These are phyloP conservation scores for Oreocharis arfaki DNA, from an alignment of 2,113 vertebrate species.

Conservation along the genomic window DNA sequence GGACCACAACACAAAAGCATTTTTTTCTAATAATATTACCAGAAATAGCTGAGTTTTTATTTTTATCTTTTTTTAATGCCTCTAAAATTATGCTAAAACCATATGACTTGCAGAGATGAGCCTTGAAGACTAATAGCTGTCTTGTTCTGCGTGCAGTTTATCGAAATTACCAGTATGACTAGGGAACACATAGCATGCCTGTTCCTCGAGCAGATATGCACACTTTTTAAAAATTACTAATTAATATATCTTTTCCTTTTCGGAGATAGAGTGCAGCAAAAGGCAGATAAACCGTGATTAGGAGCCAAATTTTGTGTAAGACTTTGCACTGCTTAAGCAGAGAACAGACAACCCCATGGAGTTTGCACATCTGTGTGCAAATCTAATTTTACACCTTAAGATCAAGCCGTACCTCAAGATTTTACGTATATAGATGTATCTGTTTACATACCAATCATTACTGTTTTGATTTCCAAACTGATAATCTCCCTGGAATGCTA, in stretches of 20 bases:
- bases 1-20: neutral
- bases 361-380: neutral
- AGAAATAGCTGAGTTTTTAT: conserved; percentile 4
- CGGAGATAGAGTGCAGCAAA: neutral
- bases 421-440: neutral
- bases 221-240: neutral
- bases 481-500: neutral
- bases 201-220: neutral
- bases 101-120: neutral
- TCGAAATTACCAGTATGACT: neutral
- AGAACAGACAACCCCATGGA: neutral
- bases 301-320: neutral
- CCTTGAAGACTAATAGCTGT: neutral
- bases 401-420: neutral
- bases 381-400: neutral
- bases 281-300: neutral
- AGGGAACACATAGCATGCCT: neutral
- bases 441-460: neutral
- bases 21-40: neutral
- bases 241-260: neutral
- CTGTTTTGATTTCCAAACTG: neutral
- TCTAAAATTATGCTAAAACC: neutral
- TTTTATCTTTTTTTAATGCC: neutral
- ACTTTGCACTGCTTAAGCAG: neutral
- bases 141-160: neutral